Evolutionary conservation across 1,140 invertebrate genomes (phyloP).

Genomic region (Rhopalosiphum padi): DNA sequence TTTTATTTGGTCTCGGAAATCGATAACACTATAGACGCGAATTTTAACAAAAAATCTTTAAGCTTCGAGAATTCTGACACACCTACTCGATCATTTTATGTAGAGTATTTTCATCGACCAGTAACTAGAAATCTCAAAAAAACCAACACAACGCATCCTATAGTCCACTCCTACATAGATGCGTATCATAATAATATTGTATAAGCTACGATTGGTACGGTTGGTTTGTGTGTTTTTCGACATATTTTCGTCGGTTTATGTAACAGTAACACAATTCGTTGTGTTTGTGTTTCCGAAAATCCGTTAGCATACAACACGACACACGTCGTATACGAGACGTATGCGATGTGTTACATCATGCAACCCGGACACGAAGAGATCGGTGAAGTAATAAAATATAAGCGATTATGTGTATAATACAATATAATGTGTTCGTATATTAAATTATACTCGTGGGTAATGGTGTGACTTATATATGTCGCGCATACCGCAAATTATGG

Average conservation of each 20-base stretch:
- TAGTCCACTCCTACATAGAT: not conserved
- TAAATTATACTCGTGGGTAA: not conserved
- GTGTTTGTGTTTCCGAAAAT: not conserved
- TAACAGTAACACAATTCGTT: not conserved
- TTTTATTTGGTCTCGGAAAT: not conserved
- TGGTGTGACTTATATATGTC: not conserved
- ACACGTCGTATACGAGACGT: not conserved
- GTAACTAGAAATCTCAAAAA: not conserved
- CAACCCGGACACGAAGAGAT: not conserved
- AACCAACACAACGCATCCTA: not conserved
- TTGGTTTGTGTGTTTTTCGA: not conserved
- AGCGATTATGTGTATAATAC: not conserved
- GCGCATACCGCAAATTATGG: not conserved
- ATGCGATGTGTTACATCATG: constrained; percentile 25
- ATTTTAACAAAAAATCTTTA: not conserved
- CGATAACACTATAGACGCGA: not conserved
- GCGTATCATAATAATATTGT: not conserved
- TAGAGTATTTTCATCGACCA: not conserved
- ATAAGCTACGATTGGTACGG: not conserved
- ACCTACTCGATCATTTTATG: not conserved
- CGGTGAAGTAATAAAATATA: not conserved
- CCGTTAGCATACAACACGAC: not conserved
- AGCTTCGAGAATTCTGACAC: not conserved
- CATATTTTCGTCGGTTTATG: not conserved
- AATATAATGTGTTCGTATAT: not conserved